A percentile compares a stretch with the other conserved stretches of the same genome.
Evolutionary conservation across 2,888 invertebrate species (phyloP).

Genomic region (Hypselothyrea guttata): DNA sequence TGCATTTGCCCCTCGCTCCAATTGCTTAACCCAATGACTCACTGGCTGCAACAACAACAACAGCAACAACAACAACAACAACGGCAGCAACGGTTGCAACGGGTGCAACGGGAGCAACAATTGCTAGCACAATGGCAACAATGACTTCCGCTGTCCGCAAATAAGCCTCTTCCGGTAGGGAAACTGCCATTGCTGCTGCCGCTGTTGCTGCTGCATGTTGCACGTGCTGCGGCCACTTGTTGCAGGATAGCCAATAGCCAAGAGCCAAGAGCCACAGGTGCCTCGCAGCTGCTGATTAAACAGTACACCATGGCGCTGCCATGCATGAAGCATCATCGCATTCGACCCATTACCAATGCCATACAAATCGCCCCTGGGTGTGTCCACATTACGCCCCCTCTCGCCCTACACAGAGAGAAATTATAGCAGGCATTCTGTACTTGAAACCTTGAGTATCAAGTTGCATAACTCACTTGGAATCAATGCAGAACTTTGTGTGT

Average conservation of each 20-base stretch:
- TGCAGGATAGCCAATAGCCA: slow-evolving; percentile 18
- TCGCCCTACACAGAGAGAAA: no score
- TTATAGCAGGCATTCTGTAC: no score
- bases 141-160: slow-evolving; percentile 55
- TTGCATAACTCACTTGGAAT: no score
- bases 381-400: no score
- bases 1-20: slow-evolving; percentile 3
- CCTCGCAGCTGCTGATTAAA: slow-evolving; percentile 18
- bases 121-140: slow-evolving; percentile 27
- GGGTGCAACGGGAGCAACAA: slow-evolving; percentile 17
- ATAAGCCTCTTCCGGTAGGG: slow-evolving; percentile 60
- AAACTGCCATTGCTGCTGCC: no score
- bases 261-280: slow-evolving; percentile 14
- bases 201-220: slow-evolving; percentile 4
- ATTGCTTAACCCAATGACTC: slow-evolving; percentile 48
- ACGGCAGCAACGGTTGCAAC: background rate
- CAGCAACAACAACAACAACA: background rate
- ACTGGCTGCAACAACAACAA: slow-evolving; percentile 24
- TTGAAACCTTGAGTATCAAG: no score
- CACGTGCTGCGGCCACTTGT: slow-evolving; percentile 28
- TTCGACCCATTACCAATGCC: background rate
- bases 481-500: no score
- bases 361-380: no score
- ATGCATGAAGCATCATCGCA: slow-evolving; percentile 31
- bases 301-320: slow-evolving; percentile 17